Evolutionary conservation across 37 sponge, comb jelly and placozoan species (phyloP).

Genomic region (Crambe crambe): DNA sequence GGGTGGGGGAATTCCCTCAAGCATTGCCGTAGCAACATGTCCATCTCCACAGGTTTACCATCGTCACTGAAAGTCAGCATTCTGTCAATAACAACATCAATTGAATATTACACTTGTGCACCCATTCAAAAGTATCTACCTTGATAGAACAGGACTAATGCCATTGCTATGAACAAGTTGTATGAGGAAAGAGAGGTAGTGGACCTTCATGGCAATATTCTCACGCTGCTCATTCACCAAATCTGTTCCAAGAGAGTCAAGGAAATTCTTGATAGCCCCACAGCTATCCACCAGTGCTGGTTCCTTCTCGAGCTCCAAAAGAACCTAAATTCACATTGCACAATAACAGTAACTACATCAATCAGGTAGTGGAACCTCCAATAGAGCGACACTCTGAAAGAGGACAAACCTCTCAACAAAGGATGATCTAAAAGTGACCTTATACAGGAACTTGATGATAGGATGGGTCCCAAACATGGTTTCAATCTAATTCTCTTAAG

Average conservation of each 20-base stretch:
- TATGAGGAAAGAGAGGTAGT: conserved; percentile 46
- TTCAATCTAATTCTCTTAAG: too few relatives aligned
- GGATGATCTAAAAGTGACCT: too few relatives aligned
- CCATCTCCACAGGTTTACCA: conserved; percentile 39
- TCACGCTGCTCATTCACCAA: conserved; percentile 37
- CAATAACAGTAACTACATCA: too few relatives aligned
- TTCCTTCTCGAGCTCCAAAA: background rate
- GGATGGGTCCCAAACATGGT: background rate
- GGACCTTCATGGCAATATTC: conserved; percentile 38
- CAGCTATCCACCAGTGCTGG: background rate
- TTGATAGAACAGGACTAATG: background rate
- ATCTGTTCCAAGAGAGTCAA: conserved; percentile 13
- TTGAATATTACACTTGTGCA: background rate
- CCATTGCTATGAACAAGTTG: conserved; percentile 10
- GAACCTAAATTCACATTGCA: too few relatives aligned
- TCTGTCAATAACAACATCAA: conserved; percentile 12
- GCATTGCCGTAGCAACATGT: conserved; percentile 53
- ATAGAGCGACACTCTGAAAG: too few relatives aligned
- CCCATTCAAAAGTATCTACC: background rate
- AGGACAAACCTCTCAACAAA: too few relatives aligned
- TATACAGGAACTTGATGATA: too few relatives aligned
- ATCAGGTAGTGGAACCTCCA: too few relatives aligned
- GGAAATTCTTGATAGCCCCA: conserved; percentile 6
- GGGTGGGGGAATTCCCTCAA: conserved; percentile 48
- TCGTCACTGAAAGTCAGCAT: conserved; percentile 17